These are phyloP conservation scores for Lagorchestes hirsutus DNA, from an alignment of 2,797 vertebrate species.

Conservation along the genomic window DNA sequence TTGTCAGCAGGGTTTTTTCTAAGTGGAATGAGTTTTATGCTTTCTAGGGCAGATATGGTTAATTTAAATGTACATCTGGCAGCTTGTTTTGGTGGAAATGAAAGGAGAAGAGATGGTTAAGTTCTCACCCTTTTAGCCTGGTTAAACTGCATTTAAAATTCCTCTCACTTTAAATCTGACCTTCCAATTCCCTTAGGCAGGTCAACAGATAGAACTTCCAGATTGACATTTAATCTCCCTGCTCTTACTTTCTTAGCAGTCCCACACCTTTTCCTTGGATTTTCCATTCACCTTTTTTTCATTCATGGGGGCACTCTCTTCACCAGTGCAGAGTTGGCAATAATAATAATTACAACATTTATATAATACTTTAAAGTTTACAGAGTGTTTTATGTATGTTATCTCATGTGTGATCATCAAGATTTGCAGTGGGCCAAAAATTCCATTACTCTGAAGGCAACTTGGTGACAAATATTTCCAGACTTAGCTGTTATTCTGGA, in stretches of 20 bases:
- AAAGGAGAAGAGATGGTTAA: background rate
- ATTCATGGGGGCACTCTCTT: background rate
- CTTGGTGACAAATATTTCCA: background rate
- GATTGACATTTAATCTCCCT: background rate
- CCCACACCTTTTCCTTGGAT: background rate
- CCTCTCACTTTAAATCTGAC: background rate
- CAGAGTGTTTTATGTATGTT: background rate
- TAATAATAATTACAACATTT: background rate
- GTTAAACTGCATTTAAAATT: background rate
- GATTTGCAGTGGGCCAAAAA: background rate
- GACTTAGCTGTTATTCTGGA: background rate
- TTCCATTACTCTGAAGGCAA: background rate
- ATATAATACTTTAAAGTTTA: background rate
- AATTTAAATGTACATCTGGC: slow-evolving; percentile 33
- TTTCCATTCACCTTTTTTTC: background rate
- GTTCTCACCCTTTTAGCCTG: background rate
- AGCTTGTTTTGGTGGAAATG: slow-evolving; percentile 21
- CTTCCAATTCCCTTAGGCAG: background rate
- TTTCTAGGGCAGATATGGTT: slow-evolving; percentile 29
- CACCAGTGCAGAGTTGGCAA: background rate
- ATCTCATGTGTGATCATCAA: background rate
- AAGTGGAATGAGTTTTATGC: slow-evolving; percentile 41
- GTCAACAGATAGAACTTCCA: background rate
- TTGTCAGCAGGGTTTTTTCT: slow-evolving; percentile 10
- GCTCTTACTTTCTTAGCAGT: background rate